Conservation (phyloP, 2,113 vertebrate species). For the Zeus faber region DNA sequence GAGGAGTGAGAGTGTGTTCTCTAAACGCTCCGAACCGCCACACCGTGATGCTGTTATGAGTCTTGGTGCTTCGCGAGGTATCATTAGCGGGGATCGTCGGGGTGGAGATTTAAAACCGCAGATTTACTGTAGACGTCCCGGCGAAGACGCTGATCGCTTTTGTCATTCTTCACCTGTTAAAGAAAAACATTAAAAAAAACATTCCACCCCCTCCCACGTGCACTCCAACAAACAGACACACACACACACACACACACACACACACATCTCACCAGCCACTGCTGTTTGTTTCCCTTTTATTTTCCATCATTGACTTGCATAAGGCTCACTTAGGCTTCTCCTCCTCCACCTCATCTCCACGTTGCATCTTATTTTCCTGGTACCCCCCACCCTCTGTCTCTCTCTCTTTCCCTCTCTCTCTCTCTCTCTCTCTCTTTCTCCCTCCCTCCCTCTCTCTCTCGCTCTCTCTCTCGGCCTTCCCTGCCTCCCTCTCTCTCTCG, state of each 20-base stretch:
- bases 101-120: constrained; percentile 33
- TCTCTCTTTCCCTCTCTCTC: too few relatives aligned
- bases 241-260: constrained; percentile 45
- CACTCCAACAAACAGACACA: constrained; percentile 4
- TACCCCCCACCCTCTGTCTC: too few relatives aligned
- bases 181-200: constrained; percentile 13
- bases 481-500: neutral
- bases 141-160: constrained; percentile 61
- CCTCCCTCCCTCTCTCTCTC: neutral
- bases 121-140: constrained; percentile 55
- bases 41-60: too few relatives aligned
- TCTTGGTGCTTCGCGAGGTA: constrained; percentile 44
- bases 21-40: too few relatives aligned
- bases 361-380: too few relatives aligned
- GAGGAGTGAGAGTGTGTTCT: too few relatives aligned
- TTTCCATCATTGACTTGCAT: too few relatives aligned
- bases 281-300: too few relatives aligned
- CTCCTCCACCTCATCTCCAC: too few relatives aligned
- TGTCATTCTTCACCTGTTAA: constrained; percentile 55
- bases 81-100: constrained; percentile 50
- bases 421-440: too few relatives aligned
- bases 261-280: too few relatives aligned
- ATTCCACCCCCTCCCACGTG: constrained; percentile 4
- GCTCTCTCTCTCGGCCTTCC: neutral
- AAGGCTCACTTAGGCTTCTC: too few relatives aligned